These are phyloP conservation scores for Brachionus koreanus DNA, from an alignment of 1,140 invertebrate species.

Conservation along the genomic window DNA sequence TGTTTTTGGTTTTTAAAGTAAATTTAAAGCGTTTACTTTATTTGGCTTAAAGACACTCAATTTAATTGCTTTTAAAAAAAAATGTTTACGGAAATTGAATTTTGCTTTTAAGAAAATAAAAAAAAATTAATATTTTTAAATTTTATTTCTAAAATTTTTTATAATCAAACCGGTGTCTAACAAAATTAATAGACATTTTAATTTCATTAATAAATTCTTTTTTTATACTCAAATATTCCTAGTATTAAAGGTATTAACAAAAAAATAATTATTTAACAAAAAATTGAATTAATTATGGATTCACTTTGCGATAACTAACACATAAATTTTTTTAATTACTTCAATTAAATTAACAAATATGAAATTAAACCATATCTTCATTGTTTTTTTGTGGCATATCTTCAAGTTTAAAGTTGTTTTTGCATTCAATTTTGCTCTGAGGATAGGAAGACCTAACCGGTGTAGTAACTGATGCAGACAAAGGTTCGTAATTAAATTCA, in stretches of 20 bases:
- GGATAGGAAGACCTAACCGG: not conserved
- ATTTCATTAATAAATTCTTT: not conserved
- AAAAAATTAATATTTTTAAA: not conserved
- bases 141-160: not conserved
- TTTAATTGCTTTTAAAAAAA: not conserved
- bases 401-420: not conserved
- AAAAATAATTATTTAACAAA: not conserved
- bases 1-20: not conserved
- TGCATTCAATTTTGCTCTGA: constrained; percentile 9
- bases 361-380: constrained; percentile 36
- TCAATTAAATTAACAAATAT: not conserved
- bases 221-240: not conserved
- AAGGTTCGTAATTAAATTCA: constrained; percentile 1
- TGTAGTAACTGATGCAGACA: not conserved
- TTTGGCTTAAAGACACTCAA: not conserved
- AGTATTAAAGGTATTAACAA: not conserved
- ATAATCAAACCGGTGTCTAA: not conserved
- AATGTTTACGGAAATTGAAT: not conserved
- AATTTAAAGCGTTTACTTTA: not conserved
- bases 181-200: not conserved
- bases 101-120: not conserved
- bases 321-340: too few species aligned
- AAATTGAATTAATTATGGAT: too few species aligned
- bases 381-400: constrained; percentile 8
- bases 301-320: too few species aligned